A percentile compares a stretch with the other conserved stretches of the same genome.
These are phyloP conservation scores for Sinocyclocheilus rhinocerous DNA, from an alignment of 2,113 vertebrate genomes.

Conservation along the genomic window DNA sequence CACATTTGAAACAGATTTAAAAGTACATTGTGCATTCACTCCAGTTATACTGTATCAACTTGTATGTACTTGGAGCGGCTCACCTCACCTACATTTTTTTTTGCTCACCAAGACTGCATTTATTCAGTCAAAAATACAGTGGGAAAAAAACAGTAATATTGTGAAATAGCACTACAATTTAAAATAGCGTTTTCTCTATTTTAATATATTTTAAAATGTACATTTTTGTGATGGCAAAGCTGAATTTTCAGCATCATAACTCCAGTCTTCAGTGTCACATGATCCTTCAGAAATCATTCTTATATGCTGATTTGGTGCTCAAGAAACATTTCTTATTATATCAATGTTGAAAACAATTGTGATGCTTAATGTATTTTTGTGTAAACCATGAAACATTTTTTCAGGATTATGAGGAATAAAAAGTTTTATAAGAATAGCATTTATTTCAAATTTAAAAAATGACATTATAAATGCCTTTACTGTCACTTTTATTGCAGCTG, in stretches of 20 bases:
- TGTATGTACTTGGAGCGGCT: too few relatives aligned
- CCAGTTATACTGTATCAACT: too few relatives aligned
- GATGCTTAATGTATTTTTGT: too few relatives aligned
- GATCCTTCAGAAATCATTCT: neutral
- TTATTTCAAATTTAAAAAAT: neutral
- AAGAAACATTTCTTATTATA: neutral
- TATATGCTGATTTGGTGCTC: neutral
- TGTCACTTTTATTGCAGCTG: neutral
- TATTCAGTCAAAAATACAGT: neutral
- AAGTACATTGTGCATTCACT: neutral
- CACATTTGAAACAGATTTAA: neutral
- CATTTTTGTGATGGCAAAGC: too few relatives aligned
- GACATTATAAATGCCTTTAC: neutral
- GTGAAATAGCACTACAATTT: neutral
- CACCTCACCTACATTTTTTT: too few relatives aligned
- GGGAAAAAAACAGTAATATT: neutral
- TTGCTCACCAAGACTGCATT: too few relatives aligned
- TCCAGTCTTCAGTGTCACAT: neutral
- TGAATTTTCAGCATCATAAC: neutral
- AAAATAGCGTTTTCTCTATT: neutral
- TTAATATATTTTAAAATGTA: neutral
- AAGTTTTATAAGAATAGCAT: neutral
- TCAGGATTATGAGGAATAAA: neutral
- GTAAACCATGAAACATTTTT: neutral
- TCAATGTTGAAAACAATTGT: neutral